These are phyloP conservation scores for Zaprionus africanus DNA, from an alignment of 1,140 invertebrate genomes.

Conservation along the genomic window DNA sequence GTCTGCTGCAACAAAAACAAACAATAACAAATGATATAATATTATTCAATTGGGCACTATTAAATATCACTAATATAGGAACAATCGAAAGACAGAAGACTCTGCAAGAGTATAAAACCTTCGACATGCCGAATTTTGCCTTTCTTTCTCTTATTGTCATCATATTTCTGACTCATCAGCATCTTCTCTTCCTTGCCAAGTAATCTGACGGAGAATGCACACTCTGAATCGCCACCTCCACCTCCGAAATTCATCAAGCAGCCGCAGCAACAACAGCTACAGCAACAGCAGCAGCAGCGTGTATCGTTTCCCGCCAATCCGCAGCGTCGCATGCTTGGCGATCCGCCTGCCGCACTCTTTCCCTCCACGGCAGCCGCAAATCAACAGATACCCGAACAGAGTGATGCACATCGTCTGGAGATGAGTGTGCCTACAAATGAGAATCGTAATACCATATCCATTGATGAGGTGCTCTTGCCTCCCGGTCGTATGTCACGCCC, in stretches of 20 bases:
- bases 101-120: too few relatives aligned
- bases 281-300: not conserved
- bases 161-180: not conserved
- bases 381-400: constrained; percentile 31
- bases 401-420: constrained; percentile 41
- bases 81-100: accelerated
- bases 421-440: constrained; percentile 67
- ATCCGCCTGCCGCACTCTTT: constrained; percentile 48
- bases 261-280: not conserved
- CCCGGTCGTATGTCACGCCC: constrained; percentile 87
- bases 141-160: not conserved
- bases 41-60: too few relatives aligned
- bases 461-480: constrained; percentile 91
- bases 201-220: constrained; percentile 19
- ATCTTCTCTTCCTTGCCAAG: constrained; percentile 13
- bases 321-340: constrained; percentile 29
- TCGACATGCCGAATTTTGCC: too few relatives aligned
- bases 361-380: constrained; percentile 67
- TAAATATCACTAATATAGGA: too few relatives aligned
- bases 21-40: too few relatives aligned
- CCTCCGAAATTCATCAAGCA: constrained; percentile 37
- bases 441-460: constrained; percentile 86
- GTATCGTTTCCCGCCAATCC: constrained; percentile 34
- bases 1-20: too few relatives aligned
- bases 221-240: constrained; percentile 42